These are phyloP conservation scores for Diuraphis noxia DNA, from an alignment of 1,140 invertebrate species.

Conservation along the genomic window DNA sequence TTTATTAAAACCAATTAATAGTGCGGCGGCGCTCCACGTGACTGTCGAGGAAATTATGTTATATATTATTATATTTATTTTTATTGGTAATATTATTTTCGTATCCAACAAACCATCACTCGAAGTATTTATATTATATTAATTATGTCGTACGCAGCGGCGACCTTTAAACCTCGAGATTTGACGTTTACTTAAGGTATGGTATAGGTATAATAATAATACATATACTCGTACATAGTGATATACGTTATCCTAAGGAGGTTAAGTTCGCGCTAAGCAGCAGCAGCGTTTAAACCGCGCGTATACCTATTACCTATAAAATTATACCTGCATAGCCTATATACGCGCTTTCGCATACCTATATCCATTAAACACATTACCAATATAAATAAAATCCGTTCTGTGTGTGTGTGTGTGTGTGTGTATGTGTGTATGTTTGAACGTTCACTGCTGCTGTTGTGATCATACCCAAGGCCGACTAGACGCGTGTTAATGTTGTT, in stretches of 20 bases:
- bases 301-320: neutral
- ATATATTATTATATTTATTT: too few species aligned
- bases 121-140: too few species aligned
- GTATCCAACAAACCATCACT: too few species aligned
- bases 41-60: too few species aligned
- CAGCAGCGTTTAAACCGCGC: neutral
- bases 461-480: constrained; percentile 22
- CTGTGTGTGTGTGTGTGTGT: neutral
- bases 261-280: neutral
- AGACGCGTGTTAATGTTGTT: neutral
- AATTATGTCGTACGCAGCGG: neutral
- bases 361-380: neutral
- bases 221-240: too few species aligned
- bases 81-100: too few species aligned
- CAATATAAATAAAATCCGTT: neutral
- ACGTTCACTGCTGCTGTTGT: constrained; percentile 8
- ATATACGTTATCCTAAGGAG: neutral
- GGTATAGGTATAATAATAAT: neutral
- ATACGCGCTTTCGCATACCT: neutral
- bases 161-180: neutral
- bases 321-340: neutral
- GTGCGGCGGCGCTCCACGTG: neutral
- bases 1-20: neutral
- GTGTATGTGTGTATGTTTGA: neutral
- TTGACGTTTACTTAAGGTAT: neutral